Evolutionary conservation across 37 sponge, comb jelly and placozoan species (phyloP).

Genomic region (Spongilla lacustris): DNA sequence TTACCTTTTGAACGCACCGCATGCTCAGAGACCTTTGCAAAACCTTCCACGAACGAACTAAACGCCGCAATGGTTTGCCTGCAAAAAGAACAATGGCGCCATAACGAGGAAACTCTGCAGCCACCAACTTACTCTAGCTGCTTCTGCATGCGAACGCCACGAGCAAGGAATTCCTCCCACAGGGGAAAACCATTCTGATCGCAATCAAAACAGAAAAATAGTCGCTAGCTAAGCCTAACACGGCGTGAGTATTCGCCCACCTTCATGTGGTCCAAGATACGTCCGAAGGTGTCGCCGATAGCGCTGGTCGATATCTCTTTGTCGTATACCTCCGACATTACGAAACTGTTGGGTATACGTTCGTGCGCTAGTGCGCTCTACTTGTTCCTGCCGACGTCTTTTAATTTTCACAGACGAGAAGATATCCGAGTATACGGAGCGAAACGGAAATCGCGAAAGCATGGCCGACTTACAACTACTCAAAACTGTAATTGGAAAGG

Average conservation of each 20-base stretch:
- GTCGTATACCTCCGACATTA: constrained; percentile 39
- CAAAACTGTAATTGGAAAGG: constrained; percentile 1
- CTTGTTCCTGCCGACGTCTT: not conserved
- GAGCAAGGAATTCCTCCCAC: constrained; percentile 74
- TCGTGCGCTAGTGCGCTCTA: not conserved
- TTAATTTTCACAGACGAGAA: not conserved
- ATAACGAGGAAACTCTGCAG: not conserved
- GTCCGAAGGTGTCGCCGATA: constrained; percentile 74
- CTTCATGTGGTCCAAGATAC: constrained; percentile 67
- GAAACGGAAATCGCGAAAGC: not conserved
- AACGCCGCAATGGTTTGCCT: constrained; percentile 45
- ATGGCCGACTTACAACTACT: constrained; percentile 14
- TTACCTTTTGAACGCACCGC: constrained; percentile 64
- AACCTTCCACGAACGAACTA: constrained; percentile 62
- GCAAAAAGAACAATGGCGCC: not conserved
- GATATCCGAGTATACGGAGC: not conserved
- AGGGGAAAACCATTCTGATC: constrained; percentile 67
- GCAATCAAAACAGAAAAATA: not conserved
- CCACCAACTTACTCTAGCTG: constrained; percentile 67
- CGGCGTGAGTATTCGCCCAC: constrained; percentile 6
- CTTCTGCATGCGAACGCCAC: constrained; percentile 65
- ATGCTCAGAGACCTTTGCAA: constrained; percentile 65
- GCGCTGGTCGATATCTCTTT: constrained; percentile 22
- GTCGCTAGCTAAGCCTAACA: not conserved
- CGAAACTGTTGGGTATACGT: not conserved